phyloP scores from a whole-genome alignment of 2,888 invertebrate species.

The Halictus ligatus region DNA sequence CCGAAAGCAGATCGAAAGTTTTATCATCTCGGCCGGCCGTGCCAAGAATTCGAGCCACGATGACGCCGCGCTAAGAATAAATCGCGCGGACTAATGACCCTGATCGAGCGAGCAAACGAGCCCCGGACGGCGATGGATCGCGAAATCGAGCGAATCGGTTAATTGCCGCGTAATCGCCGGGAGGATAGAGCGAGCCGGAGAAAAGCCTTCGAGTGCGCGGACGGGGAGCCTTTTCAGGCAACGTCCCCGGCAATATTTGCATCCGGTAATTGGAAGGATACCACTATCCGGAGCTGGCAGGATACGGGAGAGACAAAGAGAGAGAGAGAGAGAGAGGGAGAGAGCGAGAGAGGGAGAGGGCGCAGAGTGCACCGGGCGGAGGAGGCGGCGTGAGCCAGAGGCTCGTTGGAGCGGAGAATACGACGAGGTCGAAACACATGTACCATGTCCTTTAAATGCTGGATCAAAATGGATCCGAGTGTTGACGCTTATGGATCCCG shows the following conservation, averaged over 20 bases:
- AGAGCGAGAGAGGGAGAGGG: background rate
- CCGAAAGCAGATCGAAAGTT: constrained; percentile 44
- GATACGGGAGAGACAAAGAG: constrained; percentile 7
- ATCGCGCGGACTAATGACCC: constrained; percentile 63
- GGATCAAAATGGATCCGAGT: too few relatives aligned
- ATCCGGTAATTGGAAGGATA: constrained; percentile 62
- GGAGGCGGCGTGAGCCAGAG: constrained; percentile 40
- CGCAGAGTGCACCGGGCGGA: background rate
- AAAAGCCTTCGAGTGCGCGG: constrained; percentile 5
- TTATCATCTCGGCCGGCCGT: constrained; percentile 42
- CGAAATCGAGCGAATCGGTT: constrained; percentile 56
- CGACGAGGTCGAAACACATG: constrained; percentile 59
- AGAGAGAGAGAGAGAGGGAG: background rate
- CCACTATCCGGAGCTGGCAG: background rate
- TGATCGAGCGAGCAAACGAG: constrained; percentile 43
- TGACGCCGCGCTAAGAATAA: constrained; percentile 58
- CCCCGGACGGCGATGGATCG: constrained; percentile 32
- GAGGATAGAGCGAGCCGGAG: constrained; percentile 19
- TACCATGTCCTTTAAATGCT: background rate
- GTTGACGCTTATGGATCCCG: too few relatives aligned
- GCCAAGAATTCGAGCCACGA: constrained; percentile 42
- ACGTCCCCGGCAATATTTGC: constrained; percentile 55
- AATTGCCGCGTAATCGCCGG: constrained; percentile 57
- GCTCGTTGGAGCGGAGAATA: constrained; percentile 53
- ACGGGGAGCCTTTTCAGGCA: constrained; percentile 34